phyloP scores from a whole-genome alignment of 2,797 vertebrate species.

The Pyrrhura leucotis region DNA sequence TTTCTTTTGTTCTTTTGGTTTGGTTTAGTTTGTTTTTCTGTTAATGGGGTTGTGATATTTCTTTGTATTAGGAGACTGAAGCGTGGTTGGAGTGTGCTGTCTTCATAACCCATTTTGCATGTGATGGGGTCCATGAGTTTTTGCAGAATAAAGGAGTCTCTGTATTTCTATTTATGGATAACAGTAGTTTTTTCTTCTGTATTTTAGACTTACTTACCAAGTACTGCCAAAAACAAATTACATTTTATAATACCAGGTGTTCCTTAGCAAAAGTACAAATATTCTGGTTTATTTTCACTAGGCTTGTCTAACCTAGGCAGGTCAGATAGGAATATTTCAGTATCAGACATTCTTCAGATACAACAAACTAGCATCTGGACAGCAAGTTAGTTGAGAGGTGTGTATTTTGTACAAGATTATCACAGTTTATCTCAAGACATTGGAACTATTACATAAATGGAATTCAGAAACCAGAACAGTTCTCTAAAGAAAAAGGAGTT shows the following conservation, averaged over 20 bases:
- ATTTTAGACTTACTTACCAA: neutral
- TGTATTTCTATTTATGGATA: neutral
- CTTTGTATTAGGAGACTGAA: neutral
- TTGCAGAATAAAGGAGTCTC: neutral
- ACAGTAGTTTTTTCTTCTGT: neutral
- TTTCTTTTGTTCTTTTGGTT: neutral
- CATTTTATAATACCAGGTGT: neutral
- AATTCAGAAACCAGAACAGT: neutral
- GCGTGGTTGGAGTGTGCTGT: neutral
- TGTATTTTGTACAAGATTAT: neutral
- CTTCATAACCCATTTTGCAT: neutral
- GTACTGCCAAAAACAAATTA: neutral
- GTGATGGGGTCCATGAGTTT: neutral
- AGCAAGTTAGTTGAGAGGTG: neutral
- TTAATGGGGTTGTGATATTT: neutral
- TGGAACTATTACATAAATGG: neutral
- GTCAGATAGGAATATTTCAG: neutral
- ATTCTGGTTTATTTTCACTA: neutral
- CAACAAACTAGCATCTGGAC: neutral
- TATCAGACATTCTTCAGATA: neutral
- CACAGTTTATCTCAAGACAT: neutral
- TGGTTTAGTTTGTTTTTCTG: neutral
- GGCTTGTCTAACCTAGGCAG: neutral
- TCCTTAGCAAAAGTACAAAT: neutral
- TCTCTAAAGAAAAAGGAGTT: neutral